A percentile compares a stretch with the other conserved stretches of the same genome.
phyloP scores from a whole-genome alignment of 2,797 vertebrate species.

The Merluccius polli region DNA sequence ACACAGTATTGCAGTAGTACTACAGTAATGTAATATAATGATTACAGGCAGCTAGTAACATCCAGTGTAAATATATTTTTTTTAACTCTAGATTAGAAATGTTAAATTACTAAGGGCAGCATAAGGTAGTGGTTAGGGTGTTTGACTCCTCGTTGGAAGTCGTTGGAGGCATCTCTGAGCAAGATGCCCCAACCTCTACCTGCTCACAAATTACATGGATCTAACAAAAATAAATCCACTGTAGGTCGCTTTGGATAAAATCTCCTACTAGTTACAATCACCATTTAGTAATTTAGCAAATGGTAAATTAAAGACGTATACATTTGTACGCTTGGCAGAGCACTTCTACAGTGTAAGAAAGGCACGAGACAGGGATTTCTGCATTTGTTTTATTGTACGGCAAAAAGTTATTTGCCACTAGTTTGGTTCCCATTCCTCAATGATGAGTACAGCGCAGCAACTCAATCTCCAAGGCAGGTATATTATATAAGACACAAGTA shows the following conservation, averaged over 20 bases:
- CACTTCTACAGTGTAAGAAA: neutral
- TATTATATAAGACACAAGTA: neutral
- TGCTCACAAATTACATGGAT: neutral
- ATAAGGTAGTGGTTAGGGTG: too few relatives aligned
- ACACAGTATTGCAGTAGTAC: neutral
- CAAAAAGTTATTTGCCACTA: neutral
- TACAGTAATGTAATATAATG: neutral
- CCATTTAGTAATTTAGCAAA: neutral
- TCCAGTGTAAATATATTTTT: neutral
- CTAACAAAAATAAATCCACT: neutral
- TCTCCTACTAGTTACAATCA: neutral
- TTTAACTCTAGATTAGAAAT: neutral
- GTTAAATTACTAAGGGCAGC: neutral
- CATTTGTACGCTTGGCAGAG: neutral
- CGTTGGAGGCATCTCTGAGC: neutral
- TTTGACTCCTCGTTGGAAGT: neutral
- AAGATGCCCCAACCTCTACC: neutral
- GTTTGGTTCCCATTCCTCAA: neutral
- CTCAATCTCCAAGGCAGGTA: slow-evolving; percentile 1
- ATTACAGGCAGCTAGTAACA: neutral
- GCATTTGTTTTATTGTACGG: slow-evolving; percentile 1
- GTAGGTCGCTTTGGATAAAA: neutral
- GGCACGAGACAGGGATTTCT: neutral
- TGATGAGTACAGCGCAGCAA: neutral
- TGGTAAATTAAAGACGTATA: neutral